Percentiles rank a stretch among this genome's conserved stretches.
phyloP scores from a whole-genome alignment of 1,140 invertebrate genomes.

The Orussus abietinus region DNA sequence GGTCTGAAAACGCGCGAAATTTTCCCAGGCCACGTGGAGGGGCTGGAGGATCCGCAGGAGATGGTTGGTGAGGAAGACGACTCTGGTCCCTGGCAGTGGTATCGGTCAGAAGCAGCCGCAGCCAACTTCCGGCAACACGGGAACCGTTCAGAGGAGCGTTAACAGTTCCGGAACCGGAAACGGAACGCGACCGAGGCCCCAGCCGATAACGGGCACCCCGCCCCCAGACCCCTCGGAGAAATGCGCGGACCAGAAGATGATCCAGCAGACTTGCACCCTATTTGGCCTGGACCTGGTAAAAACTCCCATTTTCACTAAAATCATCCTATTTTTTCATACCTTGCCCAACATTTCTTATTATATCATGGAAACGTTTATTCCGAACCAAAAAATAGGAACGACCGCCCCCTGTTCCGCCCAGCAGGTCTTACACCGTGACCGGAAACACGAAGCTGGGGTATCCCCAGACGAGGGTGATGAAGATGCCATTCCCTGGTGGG shows the following conservation, averaged over 20 bases:
- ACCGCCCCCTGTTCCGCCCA: conserved; percentile 85
- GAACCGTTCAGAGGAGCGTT: conserved; percentile 38
- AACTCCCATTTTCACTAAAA: conserved; percentile 17
- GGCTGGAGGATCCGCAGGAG: conserved; percentile 70
- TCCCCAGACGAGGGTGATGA: conserved; percentile 87
- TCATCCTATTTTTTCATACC: conserved; percentile 10
- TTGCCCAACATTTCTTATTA: conserved; percentile 2
- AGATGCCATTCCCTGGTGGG: conserved; percentile 78
- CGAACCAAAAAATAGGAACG: conserved; percentile 60
- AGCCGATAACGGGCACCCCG: conserved; percentile 83
- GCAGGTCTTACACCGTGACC: conserved; percentile 82
- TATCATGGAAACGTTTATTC: conserved; percentile 9
- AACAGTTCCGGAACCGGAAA: conserved; percentile 36
- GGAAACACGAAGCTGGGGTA: conserved; percentile 91
- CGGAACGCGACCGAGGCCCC: conserved; percentile 70
- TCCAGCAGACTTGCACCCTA: conserved; percentile 83
- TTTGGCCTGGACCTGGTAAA: conserved; percentile 84
- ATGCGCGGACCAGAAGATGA: conserved; percentile 78
- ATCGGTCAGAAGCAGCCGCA: conserved; percentile 32
- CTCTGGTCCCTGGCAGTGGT: conserved; percentile 27
- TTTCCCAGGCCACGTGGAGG: conserved; percentile 76
- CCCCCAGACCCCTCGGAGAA: conserved; percentile 71
- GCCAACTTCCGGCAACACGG: conserved; percentile 20
- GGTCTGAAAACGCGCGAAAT: conserved; percentile 17
- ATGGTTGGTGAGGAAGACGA: conserved; percentile 62